Evolutionary conservation across 2,888 invertebrate species (phyloP).

Genomic region (Trichogramma evanescens): DNA sequence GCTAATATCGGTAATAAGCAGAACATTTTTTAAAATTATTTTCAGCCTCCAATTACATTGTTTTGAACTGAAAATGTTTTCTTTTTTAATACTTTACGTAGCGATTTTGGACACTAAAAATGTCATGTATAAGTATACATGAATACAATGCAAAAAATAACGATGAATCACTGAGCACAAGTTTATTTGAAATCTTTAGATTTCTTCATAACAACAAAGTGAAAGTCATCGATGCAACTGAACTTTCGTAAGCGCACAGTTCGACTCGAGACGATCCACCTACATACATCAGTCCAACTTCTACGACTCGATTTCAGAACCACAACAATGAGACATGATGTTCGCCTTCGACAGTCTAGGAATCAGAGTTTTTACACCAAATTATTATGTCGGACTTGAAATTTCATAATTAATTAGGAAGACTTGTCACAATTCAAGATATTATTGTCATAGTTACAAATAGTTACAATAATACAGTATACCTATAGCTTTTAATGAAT

Average conservation of each 20-base stretch:
- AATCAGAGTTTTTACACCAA: background rate
- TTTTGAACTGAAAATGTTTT: no score
- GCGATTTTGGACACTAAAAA: slow-evolving; percentile 1
- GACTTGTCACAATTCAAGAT: no score
- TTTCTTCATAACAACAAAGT: slow-evolving; percentile 17
- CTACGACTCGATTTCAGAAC: background rate
- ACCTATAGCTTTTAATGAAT: no score
- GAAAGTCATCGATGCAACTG: slow-evolving; percentile 14
- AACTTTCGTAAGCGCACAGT: background rate
- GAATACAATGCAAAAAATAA: slow-evolving; percentile 9
- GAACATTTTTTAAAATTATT: no score
- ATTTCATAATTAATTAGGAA: no score
- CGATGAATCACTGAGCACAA: slow-evolving; percentile 14
- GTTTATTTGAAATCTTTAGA: slow-evolving; percentile 12
- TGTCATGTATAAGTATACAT: background rate
- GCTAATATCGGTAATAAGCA: no score
- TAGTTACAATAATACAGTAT: no score
- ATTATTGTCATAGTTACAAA: no score
- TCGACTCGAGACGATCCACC: background rate
- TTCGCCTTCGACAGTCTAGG: no score
- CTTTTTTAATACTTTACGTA: background rate
- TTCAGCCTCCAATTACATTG: no score
- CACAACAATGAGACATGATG: no score
- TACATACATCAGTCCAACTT: background rate
- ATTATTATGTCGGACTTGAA: no score